Evolutionary conservation across 2,888 invertebrate species (phyloP).

Genomic region (Eupithecia abbreviata): DNA sequence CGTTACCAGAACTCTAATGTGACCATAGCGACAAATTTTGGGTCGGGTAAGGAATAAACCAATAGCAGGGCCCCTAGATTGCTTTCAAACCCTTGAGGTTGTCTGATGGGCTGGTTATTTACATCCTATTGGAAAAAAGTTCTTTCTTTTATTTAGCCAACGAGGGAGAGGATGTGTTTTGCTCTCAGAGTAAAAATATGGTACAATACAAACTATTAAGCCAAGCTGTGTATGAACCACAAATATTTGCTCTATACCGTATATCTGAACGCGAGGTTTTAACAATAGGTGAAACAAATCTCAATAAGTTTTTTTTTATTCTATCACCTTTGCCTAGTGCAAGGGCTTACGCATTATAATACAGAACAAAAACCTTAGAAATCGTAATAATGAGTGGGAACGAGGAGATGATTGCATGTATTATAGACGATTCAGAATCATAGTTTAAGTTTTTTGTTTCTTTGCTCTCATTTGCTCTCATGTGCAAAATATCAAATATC

Average conservation of each 20-base stretch:
- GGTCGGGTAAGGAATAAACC: conserved; percentile 28
- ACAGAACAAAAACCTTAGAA: too few relatives aligned
- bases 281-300: too few relatives aligned
- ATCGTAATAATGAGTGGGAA: too few relatives aligned
- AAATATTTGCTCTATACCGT: background rate
- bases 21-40: background rate
- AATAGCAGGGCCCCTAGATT: conserved; percentile 64
- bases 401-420: too few relatives aligned
- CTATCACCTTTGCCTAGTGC: too few relatives aligned
- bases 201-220: background rate
- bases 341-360: too few relatives aligned
- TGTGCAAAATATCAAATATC: too few relatives aligned
- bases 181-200: conserved; percentile 34
- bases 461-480: too few relatives aligned
- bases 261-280: too few relatives aligned
- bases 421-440: background rate
- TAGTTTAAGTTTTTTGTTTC: background rate
- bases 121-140: conserved; percentile 65
- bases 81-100: conserved; percentile 73
- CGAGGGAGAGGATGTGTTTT: conserved; percentile 52
- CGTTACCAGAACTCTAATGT: background rate
- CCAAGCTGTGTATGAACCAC: background rate
- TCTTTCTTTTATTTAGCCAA: conserved; percentile 58
- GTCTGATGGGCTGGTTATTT: conserved; percentile 70
- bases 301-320: too few relatives aligned